Evolutionary conservation across 2,113 vertebrate genomes (phyloP).

Genomic region (Gracilinanus agilis): DNA sequence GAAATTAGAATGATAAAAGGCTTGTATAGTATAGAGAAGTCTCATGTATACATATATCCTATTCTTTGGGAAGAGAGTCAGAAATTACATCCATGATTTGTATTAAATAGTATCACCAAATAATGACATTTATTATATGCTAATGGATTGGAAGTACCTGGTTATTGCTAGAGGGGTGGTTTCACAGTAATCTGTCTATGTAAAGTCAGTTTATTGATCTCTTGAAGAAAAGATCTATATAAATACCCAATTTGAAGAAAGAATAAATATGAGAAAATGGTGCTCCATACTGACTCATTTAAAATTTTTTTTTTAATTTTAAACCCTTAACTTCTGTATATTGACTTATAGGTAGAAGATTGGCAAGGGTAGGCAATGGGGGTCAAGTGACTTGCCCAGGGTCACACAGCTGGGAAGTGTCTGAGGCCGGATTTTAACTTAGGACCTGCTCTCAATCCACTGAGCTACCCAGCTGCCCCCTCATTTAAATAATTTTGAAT

Average conservation of each 20-base stretch:
- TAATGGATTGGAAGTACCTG: neutral
- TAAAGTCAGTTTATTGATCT: neutral
- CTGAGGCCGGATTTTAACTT: too few relatives aligned
- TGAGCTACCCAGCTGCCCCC: too few relatives aligned
- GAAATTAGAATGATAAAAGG: neutral
- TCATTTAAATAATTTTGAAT: neutral
- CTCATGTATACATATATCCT: neutral
- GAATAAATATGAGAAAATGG: neutral
- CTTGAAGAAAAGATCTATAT: neutral
- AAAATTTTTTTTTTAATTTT: too few relatives aligned
- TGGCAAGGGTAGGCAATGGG: too few relatives aligned
- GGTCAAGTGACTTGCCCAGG: too few relatives aligned
- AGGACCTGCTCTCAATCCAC: too few relatives aligned
- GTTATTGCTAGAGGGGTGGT: neutral
- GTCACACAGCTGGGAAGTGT: too few relatives aligned
- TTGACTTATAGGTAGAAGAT: too few relatives aligned
- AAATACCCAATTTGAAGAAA: neutral
- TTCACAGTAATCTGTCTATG: neutral
- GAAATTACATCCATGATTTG: neutral
- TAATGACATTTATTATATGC: neutral
- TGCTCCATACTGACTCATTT: neutral
- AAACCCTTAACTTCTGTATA: too few relatives aligned
- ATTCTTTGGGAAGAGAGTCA: neutral
- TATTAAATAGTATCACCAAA: neutral
- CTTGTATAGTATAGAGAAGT: neutral